phyloP scores from a whole-genome alignment of 2,888 invertebrate species.

The Protonemura montana region DNA sequence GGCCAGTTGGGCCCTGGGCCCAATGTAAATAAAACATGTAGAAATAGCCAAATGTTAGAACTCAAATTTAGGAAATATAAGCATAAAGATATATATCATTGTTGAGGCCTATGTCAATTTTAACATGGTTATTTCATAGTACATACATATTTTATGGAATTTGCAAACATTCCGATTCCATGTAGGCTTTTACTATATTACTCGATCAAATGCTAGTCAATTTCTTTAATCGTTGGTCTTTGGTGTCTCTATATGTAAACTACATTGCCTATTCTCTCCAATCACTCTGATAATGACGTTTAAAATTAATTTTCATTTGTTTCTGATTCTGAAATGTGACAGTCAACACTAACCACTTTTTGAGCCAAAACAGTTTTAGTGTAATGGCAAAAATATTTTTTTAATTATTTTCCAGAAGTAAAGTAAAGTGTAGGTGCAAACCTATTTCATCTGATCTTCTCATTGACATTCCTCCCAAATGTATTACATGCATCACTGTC shows the following conservation, averaged over 20 bases:
- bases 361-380: no score
- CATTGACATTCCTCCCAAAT: no score
- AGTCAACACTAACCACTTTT: no score
- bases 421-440: no score
- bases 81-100: background rate
- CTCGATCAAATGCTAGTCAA: constrained; percentile 36
- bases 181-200: background rate
- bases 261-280: background rate
- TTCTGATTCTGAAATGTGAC: no score
- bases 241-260: background rate
- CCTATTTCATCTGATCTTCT: no score
- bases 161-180: background rate
- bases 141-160: background rate
- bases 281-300: background rate
- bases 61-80: background rate
- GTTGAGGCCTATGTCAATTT: constrained; percentile 1
- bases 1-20: no score
- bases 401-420: no score
- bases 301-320: background rate
- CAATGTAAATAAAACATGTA: background rate
- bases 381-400: no score
- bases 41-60: background rate
- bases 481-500: background rate
- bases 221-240: constrained; percentile 29
- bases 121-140: background rate